Evolutionary conservation across 2,113 vertebrate species (phyloP).

Genomic region (Cyanoderma ruficeps): DNA sequence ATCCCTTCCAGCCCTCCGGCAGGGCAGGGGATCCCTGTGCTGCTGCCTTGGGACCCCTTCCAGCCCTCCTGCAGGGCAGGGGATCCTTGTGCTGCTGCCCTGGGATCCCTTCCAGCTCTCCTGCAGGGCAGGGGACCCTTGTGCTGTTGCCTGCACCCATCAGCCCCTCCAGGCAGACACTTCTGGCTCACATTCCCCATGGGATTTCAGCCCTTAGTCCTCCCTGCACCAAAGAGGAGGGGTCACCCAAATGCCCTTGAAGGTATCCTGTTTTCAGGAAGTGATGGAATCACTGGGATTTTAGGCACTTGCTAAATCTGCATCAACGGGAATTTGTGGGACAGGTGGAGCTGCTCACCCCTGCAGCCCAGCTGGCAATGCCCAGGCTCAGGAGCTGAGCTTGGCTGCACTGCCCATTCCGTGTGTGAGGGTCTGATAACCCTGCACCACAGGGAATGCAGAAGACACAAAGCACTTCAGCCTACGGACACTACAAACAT

Average conservation of each 20-base stretch:
- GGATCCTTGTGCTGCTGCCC: not conserved
- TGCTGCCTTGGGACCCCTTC: not conserved
- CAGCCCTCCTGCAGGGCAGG: not conserved
- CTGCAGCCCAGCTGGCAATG: not conserved
- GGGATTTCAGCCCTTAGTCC: not conserved
- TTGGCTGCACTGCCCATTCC: not conserved
- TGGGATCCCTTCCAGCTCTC: not conserved
- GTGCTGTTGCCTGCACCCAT: not conserved
- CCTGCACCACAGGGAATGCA: not conserved
- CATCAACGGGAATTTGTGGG: not conserved
- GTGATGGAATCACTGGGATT: not conserved
- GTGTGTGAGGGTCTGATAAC: not conserved
- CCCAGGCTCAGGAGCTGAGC: not conserved
- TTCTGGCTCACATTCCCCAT: not conserved
- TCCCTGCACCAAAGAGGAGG: not conserved
- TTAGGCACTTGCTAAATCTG: not conserved
- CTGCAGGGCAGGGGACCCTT: not conserved
- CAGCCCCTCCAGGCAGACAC: not conserved
- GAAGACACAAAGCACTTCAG: not conserved
- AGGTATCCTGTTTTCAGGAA: not conserved
- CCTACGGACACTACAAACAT: not conserved
- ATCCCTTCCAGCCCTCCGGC: not conserved
- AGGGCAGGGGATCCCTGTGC: not conserved
- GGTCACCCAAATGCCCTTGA: not conserved
- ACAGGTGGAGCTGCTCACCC: not conserved